Percentiles rank a stretch among this genome's conserved stretches.
Conservation (phyloP, 2,113 vertebrate genomes). For the Boulengeromyrus knoepffleri region DNA sequence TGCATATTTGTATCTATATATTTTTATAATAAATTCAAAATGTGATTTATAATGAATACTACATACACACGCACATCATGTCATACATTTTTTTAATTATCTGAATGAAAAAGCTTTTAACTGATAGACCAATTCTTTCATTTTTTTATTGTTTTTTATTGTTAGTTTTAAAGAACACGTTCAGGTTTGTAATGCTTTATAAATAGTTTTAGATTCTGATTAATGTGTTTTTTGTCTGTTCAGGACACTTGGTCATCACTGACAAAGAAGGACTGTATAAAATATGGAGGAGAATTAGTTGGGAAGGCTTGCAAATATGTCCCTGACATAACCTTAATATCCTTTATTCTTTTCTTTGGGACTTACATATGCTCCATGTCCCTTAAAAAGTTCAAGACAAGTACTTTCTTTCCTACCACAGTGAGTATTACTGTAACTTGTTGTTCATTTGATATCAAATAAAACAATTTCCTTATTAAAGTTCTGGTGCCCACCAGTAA, state of each 20-base stretch:
- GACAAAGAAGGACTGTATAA: constrained; percentile 72
- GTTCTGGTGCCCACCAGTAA: not conserved
- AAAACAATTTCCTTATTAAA: not conserved
- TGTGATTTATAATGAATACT: not conserved
- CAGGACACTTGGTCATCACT: constrained; percentile 76
- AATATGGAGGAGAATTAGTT: constrained; percentile 72
- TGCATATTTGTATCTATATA: not conserved
- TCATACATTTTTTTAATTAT: not conserved
- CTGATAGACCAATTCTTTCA: not conserved
- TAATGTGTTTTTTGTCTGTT: constrained; percentile 18
- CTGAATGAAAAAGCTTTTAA: not conserved
- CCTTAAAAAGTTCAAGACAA: constrained; percentile 96
- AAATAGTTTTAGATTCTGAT: not conserved
- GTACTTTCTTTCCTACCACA: constrained; percentile 89
- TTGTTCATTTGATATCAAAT: not conserved
- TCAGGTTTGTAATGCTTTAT: not conserved
- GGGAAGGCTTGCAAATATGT: constrained; percentile 78
- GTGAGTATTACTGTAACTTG: constrained; percentile 58
- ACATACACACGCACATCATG: not conserved
- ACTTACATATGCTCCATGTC: constrained; percentile 94
- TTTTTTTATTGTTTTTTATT: not conserved
- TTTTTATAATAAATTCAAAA: not conserved
- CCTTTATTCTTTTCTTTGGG: constrained; percentile 94
- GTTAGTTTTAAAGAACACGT: not conserved
- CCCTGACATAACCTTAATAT: constrained; percentile 93